Evolutionary conservation across 2,113 vertebrate species (phyloP), one percentile per base, ranked within the genome.

Genomic region (Azemiops feae): DNA sequence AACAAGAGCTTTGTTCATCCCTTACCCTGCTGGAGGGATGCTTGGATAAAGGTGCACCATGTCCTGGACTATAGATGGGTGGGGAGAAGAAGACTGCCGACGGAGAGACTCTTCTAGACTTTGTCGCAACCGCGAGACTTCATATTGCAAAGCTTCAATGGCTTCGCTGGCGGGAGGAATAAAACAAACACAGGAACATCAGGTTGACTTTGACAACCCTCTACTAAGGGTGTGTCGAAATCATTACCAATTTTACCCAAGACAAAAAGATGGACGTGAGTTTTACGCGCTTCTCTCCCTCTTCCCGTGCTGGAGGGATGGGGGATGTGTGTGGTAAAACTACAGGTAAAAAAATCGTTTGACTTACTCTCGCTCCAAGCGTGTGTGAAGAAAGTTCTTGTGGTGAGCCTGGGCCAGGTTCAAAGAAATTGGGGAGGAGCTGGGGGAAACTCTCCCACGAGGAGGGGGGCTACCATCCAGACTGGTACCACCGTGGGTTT

Each of bases 81-180:
- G 27, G 0, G 74, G 45, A 1, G 88, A 0, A 7, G 87, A 52
- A 30, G 23, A 92, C 91, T 90, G 20, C 53, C 89, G 94, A 3
- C 60, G 96, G 93, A 98, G 96, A 16, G 95, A 97, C 94, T 96
- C 97, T 92, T 99, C 98, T 60, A 99, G 95, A 64, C 55, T 89
- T 52, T 95, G 93, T 30, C 93, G 97, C 54, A 99, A 98, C 91
- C 20, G 94, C 87, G 93, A 97, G 58, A 99, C 98, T 95, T 99
- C 98, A 0, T 96, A 95, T 95, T 97, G 98, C 92, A 99, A 97
- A 0, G 96, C 97, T 8, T 91, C 96, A 93, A 99, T 97, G n/a
- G 98, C 98, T 94, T 96, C 97, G 91, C 99, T 99, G 90, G 9
- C 43, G 2, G 2, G 0, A 69, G n/a, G 34, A 92, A 22, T 54